A percentile compares a stretch with the other conserved stretches of the same genome.
phyloP scores from a whole-genome alignment of 2,888 invertebrate species.

The Pantelozetes paolii region DNA sequence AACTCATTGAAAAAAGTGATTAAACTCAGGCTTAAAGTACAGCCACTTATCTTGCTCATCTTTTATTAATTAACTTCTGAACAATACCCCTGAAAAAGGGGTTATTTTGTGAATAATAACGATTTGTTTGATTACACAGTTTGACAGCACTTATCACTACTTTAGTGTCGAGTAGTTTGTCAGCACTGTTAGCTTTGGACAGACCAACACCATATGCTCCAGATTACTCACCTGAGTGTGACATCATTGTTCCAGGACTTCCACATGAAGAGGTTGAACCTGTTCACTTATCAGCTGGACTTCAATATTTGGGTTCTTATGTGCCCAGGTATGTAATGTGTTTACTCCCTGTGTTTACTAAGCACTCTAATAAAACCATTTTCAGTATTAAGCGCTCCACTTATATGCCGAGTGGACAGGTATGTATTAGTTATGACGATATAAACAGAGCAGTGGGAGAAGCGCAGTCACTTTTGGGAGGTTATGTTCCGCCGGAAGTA shows the following conservation, averaged over 20 bases:
- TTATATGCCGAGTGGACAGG: constrained; percentile 45
- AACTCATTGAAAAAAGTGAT: no score
- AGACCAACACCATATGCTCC: constrained; percentile 45
- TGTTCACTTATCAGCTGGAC: constrained; percentile 39
- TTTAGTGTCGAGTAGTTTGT: constrained; percentile 8
- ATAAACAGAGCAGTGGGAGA: constrained; percentile 47
- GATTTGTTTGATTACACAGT: not conserved
- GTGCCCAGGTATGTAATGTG: constrained; percentile 43
- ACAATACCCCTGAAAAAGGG: no score
- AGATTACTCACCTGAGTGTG: constrained; percentile 45
- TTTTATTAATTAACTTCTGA: no score
- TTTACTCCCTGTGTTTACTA: not conserved
- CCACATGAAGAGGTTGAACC: not conserved
- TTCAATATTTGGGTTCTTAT: constrained; percentile 45
- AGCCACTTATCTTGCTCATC: no score
- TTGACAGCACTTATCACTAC: constrained; percentile 12
- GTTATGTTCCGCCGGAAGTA: constrained; percentile 48
- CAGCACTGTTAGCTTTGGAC: not conserved
- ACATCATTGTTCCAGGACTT: constrained; percentile 45
- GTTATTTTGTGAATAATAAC: no score
- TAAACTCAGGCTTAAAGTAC: no score
- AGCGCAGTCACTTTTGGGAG: constrained; percentile 47
- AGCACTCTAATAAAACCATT: not conserved
- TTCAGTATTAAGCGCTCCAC: constrained; percentile 40
- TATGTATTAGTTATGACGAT: constrained; percentile 48